These are phyloP conservation scores for Neodontobutis hainanensis DNA, from an alignment of 2,113 vertebrate genomes.

Conservation along the genomic window DNA sequence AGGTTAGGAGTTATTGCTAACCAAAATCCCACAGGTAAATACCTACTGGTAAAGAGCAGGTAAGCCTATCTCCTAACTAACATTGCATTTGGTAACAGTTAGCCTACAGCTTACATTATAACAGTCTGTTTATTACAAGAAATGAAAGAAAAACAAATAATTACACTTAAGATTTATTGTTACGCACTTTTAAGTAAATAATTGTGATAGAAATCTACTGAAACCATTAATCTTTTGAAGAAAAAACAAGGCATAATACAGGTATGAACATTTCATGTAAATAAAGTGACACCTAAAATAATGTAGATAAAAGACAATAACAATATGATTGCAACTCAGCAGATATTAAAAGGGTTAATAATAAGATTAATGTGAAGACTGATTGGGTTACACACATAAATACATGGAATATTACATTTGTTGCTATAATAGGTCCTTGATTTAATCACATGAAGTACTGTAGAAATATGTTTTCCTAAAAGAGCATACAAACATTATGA, in stretches of 20 bases:
- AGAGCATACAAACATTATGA: slow-evolving; percentile 78
- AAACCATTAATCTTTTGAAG: slow-evolving; percentile 76
- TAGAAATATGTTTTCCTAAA: slow-evolving; percentile 79
- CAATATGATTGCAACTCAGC: slow-evolving; percentile 77
- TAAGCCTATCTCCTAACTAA: neutral
- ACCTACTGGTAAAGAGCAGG: neutral
- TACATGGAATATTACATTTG: slow-evolving; percentile 78
- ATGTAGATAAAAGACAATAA: slow-evolving; percentile 60
- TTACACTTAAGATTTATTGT: slow-evolving; percentile 83
- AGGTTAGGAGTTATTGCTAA: neutral
- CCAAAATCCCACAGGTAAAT: neutral
- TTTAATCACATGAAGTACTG: slow-evolving; percentile 73
- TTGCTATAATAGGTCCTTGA: slow-evolving; percentile 78
- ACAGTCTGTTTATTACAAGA: slow-evolving; percentile 46
- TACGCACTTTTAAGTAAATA: slow-evolving; percentile 83
- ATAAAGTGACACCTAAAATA: slow-evolving; percentile 66
- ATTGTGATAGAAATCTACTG: slow-evolving; percentile 83
- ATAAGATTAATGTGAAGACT: slow-evolving; percentile 76
- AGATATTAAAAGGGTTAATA: slow-evolving; percentile 70
- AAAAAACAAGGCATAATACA: slow-evolving; percentile 66
- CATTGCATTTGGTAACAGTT: slow-evolving; percentile 28
- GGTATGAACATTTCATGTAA: slow-evolving; percentile 67
- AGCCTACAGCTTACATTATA: neutral
- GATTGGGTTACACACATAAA: slow-evolving; percentile 80
- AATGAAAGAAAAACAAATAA: slow-evolving; percentile 61